These are phyloP conservation scores for Palloptera scutellata DNA, from an alignment of 2,888 invertebrate genomes.

Conservation along the genomic window DNA sequence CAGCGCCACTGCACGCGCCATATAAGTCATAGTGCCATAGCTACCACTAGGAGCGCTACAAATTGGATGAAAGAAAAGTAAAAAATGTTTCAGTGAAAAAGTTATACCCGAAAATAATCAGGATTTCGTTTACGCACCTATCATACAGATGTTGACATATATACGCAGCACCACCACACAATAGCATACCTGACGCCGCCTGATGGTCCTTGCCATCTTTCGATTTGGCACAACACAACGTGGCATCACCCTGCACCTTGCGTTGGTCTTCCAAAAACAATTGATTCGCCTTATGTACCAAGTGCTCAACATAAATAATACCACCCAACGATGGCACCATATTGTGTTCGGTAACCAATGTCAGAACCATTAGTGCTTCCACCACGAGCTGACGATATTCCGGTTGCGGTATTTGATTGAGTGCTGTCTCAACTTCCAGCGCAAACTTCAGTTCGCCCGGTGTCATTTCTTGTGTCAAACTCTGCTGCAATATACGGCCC, in stretches of 20 bases:
- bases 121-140: slow-evolving; percentile 47
- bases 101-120: neutral
- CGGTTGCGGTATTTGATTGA: slow-evolving; percentile 97
- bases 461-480: slow-evolving; percentile 98
- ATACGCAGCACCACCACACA: slow-evolving; percentile 92
- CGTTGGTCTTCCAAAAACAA: slow-evolving; percentile 96
- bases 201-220: slow-evolving; percentile 69
- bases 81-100: neutral
- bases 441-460: slow-evolving; percentile 98
- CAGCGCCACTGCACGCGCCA: slow-evolving; percentile 83
- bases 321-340: slow-evolving; percentile 79
- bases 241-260: slow-evolving; percentile 88
- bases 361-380: slow-evolving; percentile 96
- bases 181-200: slow-evolving; percentile 71
- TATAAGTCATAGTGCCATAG: slow-evolving; percentile 97
- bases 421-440: slow-evolving; percentile 93
- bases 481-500: slow-evolving; percentile 87
- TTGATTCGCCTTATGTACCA: slow-evolving; percentile 93
- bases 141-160: slow-evolving; percentile 98
- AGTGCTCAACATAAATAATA: slow-evolving; percentile 85
- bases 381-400: slow-evolving; percentile 97
- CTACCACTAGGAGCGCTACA: slow-evolving; percentile 94
- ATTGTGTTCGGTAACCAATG: slow-evolving; percentile 88
- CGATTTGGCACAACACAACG: slow-evolving; percentile 89
- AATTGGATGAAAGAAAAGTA: neutral